Evolutionary conservation across 1,140 invertebrate genomes (phyloP), one percentile per base, ranked within the genome.

Genomic region (Lepidurus arcticus): DNA sequence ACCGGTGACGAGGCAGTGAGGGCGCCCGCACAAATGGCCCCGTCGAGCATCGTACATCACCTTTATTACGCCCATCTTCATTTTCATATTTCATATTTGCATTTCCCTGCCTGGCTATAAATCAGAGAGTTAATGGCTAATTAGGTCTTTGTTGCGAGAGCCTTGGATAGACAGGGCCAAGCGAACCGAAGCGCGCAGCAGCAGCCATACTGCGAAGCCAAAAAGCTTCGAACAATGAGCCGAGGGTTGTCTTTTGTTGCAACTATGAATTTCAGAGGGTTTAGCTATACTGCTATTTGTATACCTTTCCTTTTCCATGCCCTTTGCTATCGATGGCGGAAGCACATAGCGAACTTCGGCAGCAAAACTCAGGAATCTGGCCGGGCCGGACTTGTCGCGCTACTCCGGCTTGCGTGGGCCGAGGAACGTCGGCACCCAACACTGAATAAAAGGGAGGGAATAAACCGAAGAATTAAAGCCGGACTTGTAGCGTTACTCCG

Each of bases 51-150:
- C 87, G 88, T 91, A 90, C 89, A 90, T 91, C 90, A 90, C 89
- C 90, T 90, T 91, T 90, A 90, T 90, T 90, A 90, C 89, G 87
- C 87, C 89, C 88, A 88, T 90, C 89, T 90, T 91, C 90, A 91
- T 91, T 90, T 91, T 90, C 90, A 91, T 91, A 91, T 90, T 90
- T 91, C 90, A 90, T 90, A 90, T 90, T 90, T 90, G 90, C 90
- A 90, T 85, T 85, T 85, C 84, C 83, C 80, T 80, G 78, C 81
- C 80, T 86, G 85, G 87, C 88, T 88, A 88, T 89, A 89, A 88
- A 89, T 89, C 88, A 89, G 86, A 84, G 85, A 88, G 87, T 89
- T 89, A 88, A 89, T 89, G 88, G 88, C 88, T 89, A 89, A 89
- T 89, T 89, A 89, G 88, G 87, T 88, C 87, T 87, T 88, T 88